Base-by-base conservation (phyloP, 2,113 vertebrate genomes). In the Ptychochromis oligacanthus region DNA sequence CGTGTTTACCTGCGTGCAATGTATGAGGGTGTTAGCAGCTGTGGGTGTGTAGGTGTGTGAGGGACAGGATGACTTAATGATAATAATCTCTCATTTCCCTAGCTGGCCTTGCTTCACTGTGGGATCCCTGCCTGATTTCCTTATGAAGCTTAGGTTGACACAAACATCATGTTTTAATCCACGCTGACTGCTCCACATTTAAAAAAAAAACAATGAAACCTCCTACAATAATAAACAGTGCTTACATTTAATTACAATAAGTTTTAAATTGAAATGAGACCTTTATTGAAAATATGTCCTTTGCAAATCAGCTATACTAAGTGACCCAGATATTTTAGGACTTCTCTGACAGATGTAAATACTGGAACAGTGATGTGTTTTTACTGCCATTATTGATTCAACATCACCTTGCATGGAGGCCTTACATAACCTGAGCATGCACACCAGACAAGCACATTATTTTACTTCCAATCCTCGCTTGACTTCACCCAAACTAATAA, bases 71-170 rank as follows among this genome's bases (percentile, higher is more conserved):
- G 56, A 65, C 75, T 85, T 57, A 18, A 78, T 46, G 72, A 87
- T 85, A 84, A 54, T 4, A n/a, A 90, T 91, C 82, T 83, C 57
- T 75, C 40, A 87, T 89, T 91, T 91, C 87, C 87, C 83, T 86
- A 72, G 75, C 62, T 10, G 36, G 4, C 62, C 57, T 10, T n/a
- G 82, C 56, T 76, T 64, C 56, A 28, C 31, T 12, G 83, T 65
- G 38, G 86, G 49, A 55, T 80, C 72, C 78, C 89, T 79, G 79
- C 84, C 82, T 82, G 84, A 85, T 91, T 86, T 93, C 91, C 87
- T 90, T 72, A 75, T 86, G 81, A 55, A 77, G 80, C 82, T 62
- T 72, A 61, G 28, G 3, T 20, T 2, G 14, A 78, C 31, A 22
- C 57, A 88, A 81, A 87, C 11, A 77, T 58, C 0, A 11, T n/a